Conservation (phyloP, 1,140 invertebrate genomes). For the Trichonephila inaurata region DNA sequence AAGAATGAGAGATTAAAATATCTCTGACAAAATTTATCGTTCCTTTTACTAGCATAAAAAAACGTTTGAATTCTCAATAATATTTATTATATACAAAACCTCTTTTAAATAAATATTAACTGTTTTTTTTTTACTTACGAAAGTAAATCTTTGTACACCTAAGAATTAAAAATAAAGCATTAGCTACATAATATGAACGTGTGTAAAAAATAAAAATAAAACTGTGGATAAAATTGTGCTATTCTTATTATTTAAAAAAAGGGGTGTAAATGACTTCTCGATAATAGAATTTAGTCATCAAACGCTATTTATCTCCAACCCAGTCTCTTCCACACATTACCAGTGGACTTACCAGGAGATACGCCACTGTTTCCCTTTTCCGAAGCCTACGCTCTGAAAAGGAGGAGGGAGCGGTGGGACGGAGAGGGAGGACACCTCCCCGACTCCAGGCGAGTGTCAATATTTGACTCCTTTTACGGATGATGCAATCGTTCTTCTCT, state of each 20-base stretch:
- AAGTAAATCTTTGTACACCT: no score
- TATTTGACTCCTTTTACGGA: constrained; percentile 76
- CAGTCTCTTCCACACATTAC: not conserved
- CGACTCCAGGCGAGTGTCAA: constrained; percentile 74
- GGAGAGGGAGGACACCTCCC: not conserved
- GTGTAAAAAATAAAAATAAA: no score
- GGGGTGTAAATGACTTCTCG: not conserved
- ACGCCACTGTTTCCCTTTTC: not conserved
- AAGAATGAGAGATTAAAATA: no score
- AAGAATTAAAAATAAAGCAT: no score
- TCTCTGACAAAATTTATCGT: no score
- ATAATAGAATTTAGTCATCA: not conserved
- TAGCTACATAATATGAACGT: no score
- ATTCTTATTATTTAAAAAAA: not conserved
- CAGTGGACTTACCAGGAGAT: not conserved
- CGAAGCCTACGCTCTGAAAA: not conserved
- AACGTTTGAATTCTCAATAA: no score
- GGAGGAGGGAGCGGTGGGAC: not conserved
- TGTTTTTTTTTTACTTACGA: no score
- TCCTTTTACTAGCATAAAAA: no score
- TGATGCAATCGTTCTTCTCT: constrained; percentile 68
- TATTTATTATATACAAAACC: no score
- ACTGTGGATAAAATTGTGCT: not conserved
- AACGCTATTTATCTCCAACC: not conserved
- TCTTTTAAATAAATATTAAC: no score